phyloP scores from a whole-genome alignment of 2,797 vertebrate genomes.

The Philypnodon macrostomus region DNA sequence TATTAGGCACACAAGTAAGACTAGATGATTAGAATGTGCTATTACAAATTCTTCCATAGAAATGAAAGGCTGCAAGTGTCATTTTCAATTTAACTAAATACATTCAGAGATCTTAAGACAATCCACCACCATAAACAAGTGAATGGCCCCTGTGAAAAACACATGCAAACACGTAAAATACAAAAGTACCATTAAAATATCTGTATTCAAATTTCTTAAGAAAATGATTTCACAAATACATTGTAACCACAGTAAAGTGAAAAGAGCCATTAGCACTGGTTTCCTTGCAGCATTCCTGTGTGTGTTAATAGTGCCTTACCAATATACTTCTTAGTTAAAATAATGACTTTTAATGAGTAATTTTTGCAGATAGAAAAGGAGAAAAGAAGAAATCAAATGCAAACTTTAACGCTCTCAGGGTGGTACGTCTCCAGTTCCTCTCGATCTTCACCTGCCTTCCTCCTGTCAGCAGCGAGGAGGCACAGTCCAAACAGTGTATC shows the following conservation, averaged over 20 bases:
- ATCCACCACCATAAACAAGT: not conserved
- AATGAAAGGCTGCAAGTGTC: constrained; percentile 2
- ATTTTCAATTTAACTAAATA: too few species aligned
- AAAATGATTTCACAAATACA: too few species aligned
- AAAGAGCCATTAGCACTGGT: not conserved
- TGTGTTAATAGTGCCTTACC: constrained; percentile 36
- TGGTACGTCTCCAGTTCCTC: constrained; percentile 87
- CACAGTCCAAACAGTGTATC: constrained; percentile 91
- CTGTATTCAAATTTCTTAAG: not conserved
- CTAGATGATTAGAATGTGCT: too few species aligned
- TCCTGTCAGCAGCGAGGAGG: constrained; percentile 75
- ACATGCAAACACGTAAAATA: not conserved
- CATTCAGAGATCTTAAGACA: not conserved
- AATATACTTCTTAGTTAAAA: not conserved
- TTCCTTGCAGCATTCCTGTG: too few species aligned
- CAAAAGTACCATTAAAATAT: not conserved
- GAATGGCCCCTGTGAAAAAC: not conserved
- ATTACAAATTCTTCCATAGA: not conserved
- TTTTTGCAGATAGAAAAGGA: constrained; percentile 87
- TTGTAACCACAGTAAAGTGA: too few species aligned
- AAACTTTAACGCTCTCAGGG: constrained; percentile 85
- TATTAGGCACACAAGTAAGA: too few species aligned
- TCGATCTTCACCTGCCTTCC: constrained; percentile 91
- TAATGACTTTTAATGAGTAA: constrained; percentile 41
- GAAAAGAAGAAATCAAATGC: constrained; percentile 97